A percentile compares a stretch with the other conserved stretches of the same genome.
These are phyloP conservation scores for Helicolenus hilgendorfi DNA, from an alignment of 2,797 vertebrate genomes.

Conservation along the genomic window DNA sequence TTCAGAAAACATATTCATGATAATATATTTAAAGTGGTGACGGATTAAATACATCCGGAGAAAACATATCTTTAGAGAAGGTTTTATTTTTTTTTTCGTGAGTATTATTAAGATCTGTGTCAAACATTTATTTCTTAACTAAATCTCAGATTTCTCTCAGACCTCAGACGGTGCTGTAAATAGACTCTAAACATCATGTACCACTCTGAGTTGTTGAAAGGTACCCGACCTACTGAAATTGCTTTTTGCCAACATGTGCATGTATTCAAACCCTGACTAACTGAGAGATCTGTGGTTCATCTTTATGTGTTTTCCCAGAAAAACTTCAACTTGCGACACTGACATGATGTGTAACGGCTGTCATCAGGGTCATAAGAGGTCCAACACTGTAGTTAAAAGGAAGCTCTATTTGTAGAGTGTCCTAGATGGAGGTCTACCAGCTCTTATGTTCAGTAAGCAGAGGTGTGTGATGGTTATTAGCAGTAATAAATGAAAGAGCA, in stretches of 20 bases:
- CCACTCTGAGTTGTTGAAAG: neutral
- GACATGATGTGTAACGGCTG: neutral
- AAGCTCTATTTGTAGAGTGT: neutral
- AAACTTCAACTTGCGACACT: neutral
- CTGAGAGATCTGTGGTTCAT: neutral
- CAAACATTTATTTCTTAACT: neutral
- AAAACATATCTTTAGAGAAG: too few relatives aligned
- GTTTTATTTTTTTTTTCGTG: too few relatives aligned
- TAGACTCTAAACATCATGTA: neutral
- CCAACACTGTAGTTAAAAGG: neutral
- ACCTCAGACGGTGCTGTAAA: neutral
- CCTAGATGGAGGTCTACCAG: neutral
- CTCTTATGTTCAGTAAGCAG: neutral
- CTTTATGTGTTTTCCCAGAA: neutral
- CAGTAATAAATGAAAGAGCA: neutral
- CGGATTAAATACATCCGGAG: too few relatives aligned
- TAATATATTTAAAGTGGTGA: neutral
- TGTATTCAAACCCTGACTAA: neutral
- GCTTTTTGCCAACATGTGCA: too few relatives aligned
- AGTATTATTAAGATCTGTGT: neutral
- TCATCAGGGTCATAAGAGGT: neutral
- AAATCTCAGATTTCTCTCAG: neutral
- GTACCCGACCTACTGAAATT: neutral
- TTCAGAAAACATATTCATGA: too few relatives aligned
- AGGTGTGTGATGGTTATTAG: neutral